Conservation (phyloP, 2,888 invertebrate genomes). For the Lamproptera curius region DNA sequence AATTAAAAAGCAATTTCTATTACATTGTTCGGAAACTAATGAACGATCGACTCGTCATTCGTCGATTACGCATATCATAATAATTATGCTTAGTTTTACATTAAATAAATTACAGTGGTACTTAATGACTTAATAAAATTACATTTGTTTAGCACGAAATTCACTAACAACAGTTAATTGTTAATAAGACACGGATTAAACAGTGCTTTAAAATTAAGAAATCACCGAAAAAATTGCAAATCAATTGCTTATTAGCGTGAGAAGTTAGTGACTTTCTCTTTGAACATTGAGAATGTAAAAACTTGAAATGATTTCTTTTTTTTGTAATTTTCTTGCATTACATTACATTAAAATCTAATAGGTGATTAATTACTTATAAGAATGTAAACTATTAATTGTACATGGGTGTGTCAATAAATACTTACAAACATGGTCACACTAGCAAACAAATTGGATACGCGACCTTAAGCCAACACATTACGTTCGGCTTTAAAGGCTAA, state of each 20-base stretch:
- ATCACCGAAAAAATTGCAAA: background rate
- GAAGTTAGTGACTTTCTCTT: conserved; percentile 15
- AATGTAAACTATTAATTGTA: too few relatives aligned
- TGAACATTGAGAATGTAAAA: conserved; percentile 9
- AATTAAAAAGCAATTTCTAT: conserved; percentile 4
- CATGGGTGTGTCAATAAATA: conserved; percentile 21
- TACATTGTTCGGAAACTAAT: background rate
- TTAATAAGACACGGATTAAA: background rate
- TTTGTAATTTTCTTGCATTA: too few relatives aligned
- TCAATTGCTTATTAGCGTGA: conserved; percentile 2
- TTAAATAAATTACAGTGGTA: background rate
- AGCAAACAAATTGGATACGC: background rate
- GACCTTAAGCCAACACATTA: conserved; percentile 3
- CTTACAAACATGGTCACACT: conserved; percentile 12
- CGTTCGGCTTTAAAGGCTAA: conserved; percentile 2
- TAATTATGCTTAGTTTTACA: background rate
- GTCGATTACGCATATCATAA: too few relatives aligned
- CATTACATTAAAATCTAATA: background rate
- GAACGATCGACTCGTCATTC: too few relatives aligned
- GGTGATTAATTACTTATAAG: too few relatives aligned
- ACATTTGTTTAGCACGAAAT: background rate
- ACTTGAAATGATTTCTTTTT: background rate
- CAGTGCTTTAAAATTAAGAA: conserved; percentile 1
- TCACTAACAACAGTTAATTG: background rate
- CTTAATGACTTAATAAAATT: background rate